Evolutionary conservation across 1,140 invertebrate genomes (phyloP), one percentile per base, ranked within the genome.

Genomic region (Matsumurasca onukii): DNA sequence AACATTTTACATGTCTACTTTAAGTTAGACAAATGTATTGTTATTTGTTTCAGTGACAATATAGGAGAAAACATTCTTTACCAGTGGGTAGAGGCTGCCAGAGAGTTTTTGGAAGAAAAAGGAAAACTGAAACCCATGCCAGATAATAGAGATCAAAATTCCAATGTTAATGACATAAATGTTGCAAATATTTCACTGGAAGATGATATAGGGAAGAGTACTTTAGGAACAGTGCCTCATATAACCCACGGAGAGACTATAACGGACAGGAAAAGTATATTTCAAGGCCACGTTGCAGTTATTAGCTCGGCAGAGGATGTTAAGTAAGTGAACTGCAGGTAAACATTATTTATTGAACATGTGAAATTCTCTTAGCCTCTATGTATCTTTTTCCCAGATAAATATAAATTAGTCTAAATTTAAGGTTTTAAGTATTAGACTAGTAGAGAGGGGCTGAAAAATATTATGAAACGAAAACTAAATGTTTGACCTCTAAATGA

Each of bases 271-370:
- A 91, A 89, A 78, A 93, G 91, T 78, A 86, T 84, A 9, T 95
- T 95, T 80, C 91, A 94, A 81, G 91, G 89, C 12, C 92, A 94
- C 78, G 82, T 86, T 3, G 89, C 90, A 39, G 73, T 77, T 70
- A 86, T 95, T 0, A 76, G 79, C 39, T 85, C 82, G 70, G 70
- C 84, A 39, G 76, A 84, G 31, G 84, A 93, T 80, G 86, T 92
- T 27, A 82, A 81, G 87, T 89, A 79, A 79, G 81, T 80, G 22
- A 22, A 27, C 30, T 29, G 2, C 30, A 22, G 12, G n/a, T 59
- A 27, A 59, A 79, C 81, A 80, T 3, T n/a, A n/a, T n/a, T n/a
- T n/a, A n/a, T n/a, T n/a, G n/a, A n/a, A n/a, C n/a, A n/a, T n/a
- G n/a, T n/a, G n/a, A n/a, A n/a, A n/a, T n/a, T n/a, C n/a, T n/a